Base-by-base conservation (phyloP, 2,797 vertebrate genomes). In the Poecilia gillii region DNA sequence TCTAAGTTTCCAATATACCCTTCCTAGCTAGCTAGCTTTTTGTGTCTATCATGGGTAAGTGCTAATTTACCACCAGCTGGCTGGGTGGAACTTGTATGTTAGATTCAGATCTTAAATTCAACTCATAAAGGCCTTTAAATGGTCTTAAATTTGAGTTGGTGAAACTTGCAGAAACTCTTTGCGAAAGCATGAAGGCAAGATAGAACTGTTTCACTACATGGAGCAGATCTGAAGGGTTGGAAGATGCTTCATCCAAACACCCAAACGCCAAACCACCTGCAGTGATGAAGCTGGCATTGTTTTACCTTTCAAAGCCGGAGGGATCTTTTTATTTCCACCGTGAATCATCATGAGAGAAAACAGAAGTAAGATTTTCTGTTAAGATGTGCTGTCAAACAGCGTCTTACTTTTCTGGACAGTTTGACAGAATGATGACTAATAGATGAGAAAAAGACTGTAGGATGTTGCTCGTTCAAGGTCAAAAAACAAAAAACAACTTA, bases 181-280 rank as follows among this genome's bases (percentile, higher is more conserved):
- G 12, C 2, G 20, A 72, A 57, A 45, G 55, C 6, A 62, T 68
- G 41, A 31, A 75, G 57, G 31, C 0, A 1, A 62, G 74, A 62
- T 49, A 64, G 74, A 87, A 64, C n/a, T 25, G 76, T 68, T 25
- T 57, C 57, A 39, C 20, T 33, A 9, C 51, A 72, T 68, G 55
- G 73, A 82, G 76, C 66, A 8, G 74, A 82, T 75, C 80, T 81
- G 78, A 79, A 72, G 75, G 72, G 85, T 45, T 28, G 41, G 77
- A 74, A 47, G 80, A 76, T 80, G 62, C 79, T 81, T 85, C 75
- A 81, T 90, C 77, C 77, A 77, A 72, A 55, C 80, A 66, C 73
- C 68, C 3, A 81, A 28, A 47, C 75, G 43, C 73, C 53, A 7
- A 49, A 31, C 45, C 71, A 78, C 73, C 73, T 80, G 81, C 6